phyloP scores from a whole-genome alignment of 2,113 vertebrate genomes.

The Fulmarus glacialis region DNA sequence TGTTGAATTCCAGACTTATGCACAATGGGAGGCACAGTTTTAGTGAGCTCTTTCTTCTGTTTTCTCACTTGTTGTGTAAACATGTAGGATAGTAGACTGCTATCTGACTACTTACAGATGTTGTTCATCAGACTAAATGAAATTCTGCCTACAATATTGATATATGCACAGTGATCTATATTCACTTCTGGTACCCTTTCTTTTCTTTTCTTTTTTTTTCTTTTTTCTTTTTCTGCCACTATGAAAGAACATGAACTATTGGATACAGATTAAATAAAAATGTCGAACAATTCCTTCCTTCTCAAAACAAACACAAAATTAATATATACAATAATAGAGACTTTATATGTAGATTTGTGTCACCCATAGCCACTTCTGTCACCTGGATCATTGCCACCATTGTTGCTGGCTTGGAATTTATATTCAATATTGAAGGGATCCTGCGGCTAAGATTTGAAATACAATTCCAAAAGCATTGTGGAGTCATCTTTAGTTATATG shows the following conservation, averaged over 20 bases:
- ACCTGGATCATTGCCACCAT: constrained; percentile 20
- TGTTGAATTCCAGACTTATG: not conserved
- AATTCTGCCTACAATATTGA: not conserved
- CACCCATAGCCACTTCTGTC: not conserved
- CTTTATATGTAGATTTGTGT: not conserved
- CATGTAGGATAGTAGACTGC: accelerated
- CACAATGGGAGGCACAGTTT: not conserved
- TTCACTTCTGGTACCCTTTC: not conserved
- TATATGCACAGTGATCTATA: not conserved
- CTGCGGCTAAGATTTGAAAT: not conserved
- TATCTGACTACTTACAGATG: not conserved
- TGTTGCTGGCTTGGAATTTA: not conserved
- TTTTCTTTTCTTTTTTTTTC: accelerated
- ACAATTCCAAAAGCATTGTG: not conserved
- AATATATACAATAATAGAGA: not conserved
- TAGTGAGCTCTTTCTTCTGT: not conserved
- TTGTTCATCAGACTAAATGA: not conserved
- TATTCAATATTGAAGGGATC: constrained; percentile 17
- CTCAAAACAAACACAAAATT: not conserved
- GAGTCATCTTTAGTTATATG: not conserved
- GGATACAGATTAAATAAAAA: not conserved
- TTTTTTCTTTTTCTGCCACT: not conserved
- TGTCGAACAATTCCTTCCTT: not conserved
- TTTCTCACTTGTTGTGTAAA: not conserved
- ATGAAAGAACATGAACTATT: not conserved